Base-by-base conservation (phyloP, 1,140 invertebrate species). In the Thaumatotibia leucotreta region DNA sequence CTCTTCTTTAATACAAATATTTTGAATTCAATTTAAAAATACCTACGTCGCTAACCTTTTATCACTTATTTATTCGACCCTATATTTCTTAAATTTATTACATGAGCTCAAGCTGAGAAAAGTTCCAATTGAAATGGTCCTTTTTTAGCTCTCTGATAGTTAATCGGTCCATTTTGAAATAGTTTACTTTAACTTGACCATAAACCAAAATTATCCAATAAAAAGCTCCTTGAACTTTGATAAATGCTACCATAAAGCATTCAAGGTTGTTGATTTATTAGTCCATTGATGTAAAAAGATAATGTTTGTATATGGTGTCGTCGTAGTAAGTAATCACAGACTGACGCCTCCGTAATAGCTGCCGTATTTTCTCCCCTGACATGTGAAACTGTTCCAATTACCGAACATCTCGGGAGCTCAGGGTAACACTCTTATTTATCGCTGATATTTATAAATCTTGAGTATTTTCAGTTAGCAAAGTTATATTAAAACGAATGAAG, bases 401-500 rank as follows among this genome's bases (percentile, higher is more conserved):
- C 45, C 45, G 61, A n/a, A 58, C 45, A 66, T 49, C 29, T 32
- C 35, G 27, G 62, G 39, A 63, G 22, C 66, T 24, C 1, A 49
- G 29, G 29, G 11, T 68, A 62, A 63, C 52, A 23, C 31, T 52
- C 52, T 69, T 69, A 65, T 69, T 62, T 69, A 69, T 61, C 24
- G 45, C 11, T n/a, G 64, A 62, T 69, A 69, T 69, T 69, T 69
- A 69, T 69, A 69, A 69, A 69, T 22, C 61, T 22, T 23, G 22
- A 22, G 14, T 33, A 27, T 27, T 11, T 58, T 58, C 23, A 58
- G 24, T 27, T 14, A 58, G 11, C n/a, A 23, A 27, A 58, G 10
- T 58, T 58, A 29, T 58, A 29, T 8, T 52, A 8, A 11, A n/a
- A 35, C 11, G 11, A 35, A 35, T 35, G 11, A 35, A 35, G 33